Evolutionary conservation across 2,888 invertebrate genomes (phyloP).

Genomic region (Caenorhabditis plicata): DNA sequence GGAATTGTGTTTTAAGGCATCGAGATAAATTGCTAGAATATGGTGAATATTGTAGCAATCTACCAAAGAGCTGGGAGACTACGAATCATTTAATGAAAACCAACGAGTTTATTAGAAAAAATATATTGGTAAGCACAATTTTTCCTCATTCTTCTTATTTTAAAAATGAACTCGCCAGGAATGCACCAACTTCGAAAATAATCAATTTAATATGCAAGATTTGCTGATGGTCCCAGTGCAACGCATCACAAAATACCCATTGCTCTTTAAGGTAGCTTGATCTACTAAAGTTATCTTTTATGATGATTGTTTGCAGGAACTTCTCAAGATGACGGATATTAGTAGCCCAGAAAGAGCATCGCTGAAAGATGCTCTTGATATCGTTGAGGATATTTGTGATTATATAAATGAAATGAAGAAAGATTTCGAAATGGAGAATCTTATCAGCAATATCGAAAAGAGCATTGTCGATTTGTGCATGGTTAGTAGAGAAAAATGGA

Average conservation of each 20-base stretch:
- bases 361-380: constrained; percentile 76
- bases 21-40: constrained; percentile 88
- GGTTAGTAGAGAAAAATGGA: constrained; percentile 30
- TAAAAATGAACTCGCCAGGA: too few species aligned
- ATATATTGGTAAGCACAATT: too few species aligned
- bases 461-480: constrained; percentile 67
- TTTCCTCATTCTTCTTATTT: too few species aligned
- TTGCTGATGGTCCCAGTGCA: constrained; percentile 97
- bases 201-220: constrained; percentile 85
- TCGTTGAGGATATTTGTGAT: constrained; percentile 57
- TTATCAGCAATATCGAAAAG: constrained; percentile 85
- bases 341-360: constrained; percentile 82
- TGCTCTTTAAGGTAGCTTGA: constrained; percentile 77
- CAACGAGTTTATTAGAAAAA: constrained; percentile 7
- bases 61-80: constrained; percentile 83
- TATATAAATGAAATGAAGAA: constrained; percentile 97
- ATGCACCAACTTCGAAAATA: constrained; percentile 84
- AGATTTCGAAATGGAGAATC: constrained; percentile 87
- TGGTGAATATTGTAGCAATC: constrained; percentile 91
- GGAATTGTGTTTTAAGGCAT: constrained; percentile 70
- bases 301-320: constrained; percentile 63
- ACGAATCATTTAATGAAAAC: constrained; percentile 47
- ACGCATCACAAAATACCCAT: constrained; percentile 92
- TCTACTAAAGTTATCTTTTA: background rate
- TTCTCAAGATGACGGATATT: constrained; percentile 68